These are phyloP conservation scores for Amphipyra tragopoginis DNA, from an alignment of 2,888 invertebrate species.

Conservation along the genomic window DNA sequence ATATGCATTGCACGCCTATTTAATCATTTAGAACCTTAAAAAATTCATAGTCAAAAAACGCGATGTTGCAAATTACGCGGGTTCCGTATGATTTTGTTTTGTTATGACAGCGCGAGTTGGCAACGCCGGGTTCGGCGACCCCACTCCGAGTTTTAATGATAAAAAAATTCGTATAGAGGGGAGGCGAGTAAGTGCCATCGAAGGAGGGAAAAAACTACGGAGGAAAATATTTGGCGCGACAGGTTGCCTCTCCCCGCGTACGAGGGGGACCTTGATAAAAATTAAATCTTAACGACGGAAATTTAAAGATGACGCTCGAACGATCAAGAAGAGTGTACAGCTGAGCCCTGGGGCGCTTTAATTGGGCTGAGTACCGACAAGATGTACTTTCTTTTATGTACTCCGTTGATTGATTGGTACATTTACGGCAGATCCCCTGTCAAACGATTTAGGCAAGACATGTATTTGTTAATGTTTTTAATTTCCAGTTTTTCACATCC, in stretches of 20 bases:
- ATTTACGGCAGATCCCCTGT: slow-evolving; percentile 64
- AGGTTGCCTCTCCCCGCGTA: slow-evolving; percentile 80
- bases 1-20: slow-evolving; percentile 48
- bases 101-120: slow-evolving; percentile 88
- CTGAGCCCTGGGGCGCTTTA: slow-evolving; percentile 87
- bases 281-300: slow-evolving; percentile 90
- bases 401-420: slow-evolving; percentile 72
- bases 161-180: slow-evolving; percentile 90
- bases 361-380: slow-evolving; percentile 83
- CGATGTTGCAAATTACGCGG: slow-evolving; percentile 75
- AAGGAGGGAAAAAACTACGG: slow-evolving; percentile 89
- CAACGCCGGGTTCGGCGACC: slow-evolving; percentile 88
- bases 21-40: slow-evolving; percentile 57
- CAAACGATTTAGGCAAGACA: slow-evolving; percentile 58
- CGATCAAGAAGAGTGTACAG: slow-evolving; percentile 90
- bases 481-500: slow-evolving; percentile 44
- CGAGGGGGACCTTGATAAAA: slow-evolving; percentile 84
- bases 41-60: slow-evolving; percentile 63
- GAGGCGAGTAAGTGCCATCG: slow-evolving; percentile 88
- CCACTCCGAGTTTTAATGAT: slow-evolving; percentile 89
- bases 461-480: slow-evolving; percentile 59
- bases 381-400: slow-evolving; percentile 69
- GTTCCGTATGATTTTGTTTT: slow-evolving; percentile 85
- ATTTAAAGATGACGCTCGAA: slow-evolving; percentile 90
- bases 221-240: slow-evolving; percentile 90